Conservation (phyloP, 1,140 invertebrate species). For the Eriosoma lanigerum region DNA sequence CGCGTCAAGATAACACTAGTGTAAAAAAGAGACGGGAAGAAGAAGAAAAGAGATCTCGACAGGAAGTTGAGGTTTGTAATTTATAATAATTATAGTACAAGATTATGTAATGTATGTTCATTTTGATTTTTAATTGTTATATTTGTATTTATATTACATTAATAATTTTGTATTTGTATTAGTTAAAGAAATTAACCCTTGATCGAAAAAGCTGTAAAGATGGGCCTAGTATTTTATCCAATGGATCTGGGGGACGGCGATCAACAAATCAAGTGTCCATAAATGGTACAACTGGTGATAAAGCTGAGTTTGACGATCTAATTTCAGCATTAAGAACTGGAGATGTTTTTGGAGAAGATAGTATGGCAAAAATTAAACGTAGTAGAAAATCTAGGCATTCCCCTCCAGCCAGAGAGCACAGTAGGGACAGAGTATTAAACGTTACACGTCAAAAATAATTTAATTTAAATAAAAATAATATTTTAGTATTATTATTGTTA, state of each 20-base stretch:
- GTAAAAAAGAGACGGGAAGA: slow-evolving; percentile 82
- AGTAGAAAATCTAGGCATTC: slow-evolving; percentile 69
- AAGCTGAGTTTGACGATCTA: slow-evolving; percentile 94
- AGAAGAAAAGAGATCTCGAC: slow-evolving; percentile 84
- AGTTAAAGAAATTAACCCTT: slow-evolving; percentile 83
- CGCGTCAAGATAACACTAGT: slow-evolving; percentile 85
- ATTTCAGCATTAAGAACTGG: slow-evolving; percentile 94
- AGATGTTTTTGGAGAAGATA: slow-evolving; percentile 94
- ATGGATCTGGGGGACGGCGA: slow-evolving; percentile 56
- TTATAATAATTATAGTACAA: too few relatives aligned
- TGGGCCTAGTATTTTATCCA: slow-evolving; percentile 59
- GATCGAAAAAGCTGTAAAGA: slow-evolving; percentile 76
- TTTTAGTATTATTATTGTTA: slow-evolving; percentile 5
- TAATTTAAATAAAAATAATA: background rate
- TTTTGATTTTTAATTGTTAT: too few relatives aligned
- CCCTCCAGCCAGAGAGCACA: slow-evolving; percentile 70
- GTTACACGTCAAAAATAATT: slow-evolving; percentile 57
- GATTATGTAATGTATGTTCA: too few relatives aligned
- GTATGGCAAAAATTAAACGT: slow-evolving; percentile 84
- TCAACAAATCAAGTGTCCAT: slow-evolving; percentile 19
- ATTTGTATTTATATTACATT: too few relatives aligned
- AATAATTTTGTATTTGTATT: slow-evolving; percentile 55
- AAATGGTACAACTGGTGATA: slow-evolving; percentile 59
- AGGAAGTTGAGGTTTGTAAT: slow-evolving; percentile 80
- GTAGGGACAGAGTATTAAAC: slow-evolving; percentile 65